These are phyloP conservation scores for Danio jaintianensis DNA, from an alignment of 2,797 vertebrate species.

Conservation along the genomic window DNA sequence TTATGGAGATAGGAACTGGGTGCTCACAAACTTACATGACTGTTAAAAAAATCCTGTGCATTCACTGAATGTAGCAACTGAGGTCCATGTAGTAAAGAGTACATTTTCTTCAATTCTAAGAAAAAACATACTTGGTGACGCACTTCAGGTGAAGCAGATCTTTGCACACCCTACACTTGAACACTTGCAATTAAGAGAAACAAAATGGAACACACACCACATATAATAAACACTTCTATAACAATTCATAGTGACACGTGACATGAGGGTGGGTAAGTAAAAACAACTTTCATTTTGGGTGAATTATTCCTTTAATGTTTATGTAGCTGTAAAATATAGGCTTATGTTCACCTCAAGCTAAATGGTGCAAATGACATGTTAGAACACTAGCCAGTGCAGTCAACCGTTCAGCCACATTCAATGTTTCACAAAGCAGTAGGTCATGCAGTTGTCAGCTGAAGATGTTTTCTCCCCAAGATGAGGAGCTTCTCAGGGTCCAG, in stretches of 20 bases:
- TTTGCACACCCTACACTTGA: too few relatives aligned
- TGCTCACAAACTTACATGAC: too few relatives aligned
- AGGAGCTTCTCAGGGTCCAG: conserved; percentile 44
- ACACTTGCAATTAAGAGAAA: too few relatives aligned
- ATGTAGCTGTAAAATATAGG: not conserved
- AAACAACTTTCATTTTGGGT: not conserved
- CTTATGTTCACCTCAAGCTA: conserved; percentile 7
- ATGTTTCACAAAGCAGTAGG: conserved; percentile 10
- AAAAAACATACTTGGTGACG: too few relatives aligned
- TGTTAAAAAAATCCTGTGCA: too few relatives aligned
- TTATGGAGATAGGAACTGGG: too few relatives aligned
- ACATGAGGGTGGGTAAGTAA: not conserved
- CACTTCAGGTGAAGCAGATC: too few relatives aligned
- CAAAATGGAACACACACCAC: too few relatives aligned
- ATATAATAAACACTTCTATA: too few relatives aligned
- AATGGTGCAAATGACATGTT: conserved; percentile 9
- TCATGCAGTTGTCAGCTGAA: conserved; percentile 47
- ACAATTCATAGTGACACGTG: not conserved
- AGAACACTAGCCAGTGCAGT: not conserved
- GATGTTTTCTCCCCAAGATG: conserved; percentile 48
- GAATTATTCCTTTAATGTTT: conserved; percentile 12
- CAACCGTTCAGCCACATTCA: not conserved
- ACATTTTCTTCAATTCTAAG: too few relatives aligned
- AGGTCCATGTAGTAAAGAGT: too few relatives aligned
- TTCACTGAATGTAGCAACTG: too few relatives aligned